Base-by-base conservation (phyloP, 1,140 invertebrate species). In the Drosophila nigrodunni region DNA sequence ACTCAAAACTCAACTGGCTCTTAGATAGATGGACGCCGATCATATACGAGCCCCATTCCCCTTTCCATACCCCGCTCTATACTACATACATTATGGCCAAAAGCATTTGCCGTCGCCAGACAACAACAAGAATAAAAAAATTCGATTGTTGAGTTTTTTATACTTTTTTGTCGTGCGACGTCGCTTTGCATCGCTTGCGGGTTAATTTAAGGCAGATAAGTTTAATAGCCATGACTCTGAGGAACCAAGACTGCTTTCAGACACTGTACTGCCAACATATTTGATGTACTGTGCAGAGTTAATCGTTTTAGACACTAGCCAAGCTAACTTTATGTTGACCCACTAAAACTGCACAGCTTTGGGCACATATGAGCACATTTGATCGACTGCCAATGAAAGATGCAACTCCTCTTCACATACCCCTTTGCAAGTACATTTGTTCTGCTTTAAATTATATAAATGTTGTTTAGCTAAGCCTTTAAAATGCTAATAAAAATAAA, bases 191-290 rank as follows among this genome's bases (percentile, higher is more conserved):
- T 83, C 64, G 67, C 68, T 64, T 82, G 67, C 78, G 76, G 78
- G 82, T 82, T 77, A 80, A 74, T 82, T 87, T 87, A 73, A 82
- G 78, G 82, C 82, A 80, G 66, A 81, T 82, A 77, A 71, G 79
- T 88, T 88, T 88, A 89, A 88, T 89, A 44, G 77, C 68, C 54
- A 72, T 67, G 75, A 77, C 64, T 80, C 54, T 43, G 54, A 50
- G 49, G 57, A 49, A 74, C 49, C 59, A 49, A 30, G 25, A 2
- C 25, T 1, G 25, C 25, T 30, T 3, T 30, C 3, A 30, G 25
- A 30, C 25, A 30, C 25, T 30, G 25, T 30, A 30, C 25, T 30
- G 25, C 25, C 25, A 30, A 30, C 25, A 2, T 30, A 30, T 30
- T 30, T 30, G 25, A 3, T 30, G 25, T 30, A 5, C 4, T 30